phyloP scores from a whole-genome alignment of 2,113 vertebrate species.

The Corythoichthys intestinalis region DNA sequence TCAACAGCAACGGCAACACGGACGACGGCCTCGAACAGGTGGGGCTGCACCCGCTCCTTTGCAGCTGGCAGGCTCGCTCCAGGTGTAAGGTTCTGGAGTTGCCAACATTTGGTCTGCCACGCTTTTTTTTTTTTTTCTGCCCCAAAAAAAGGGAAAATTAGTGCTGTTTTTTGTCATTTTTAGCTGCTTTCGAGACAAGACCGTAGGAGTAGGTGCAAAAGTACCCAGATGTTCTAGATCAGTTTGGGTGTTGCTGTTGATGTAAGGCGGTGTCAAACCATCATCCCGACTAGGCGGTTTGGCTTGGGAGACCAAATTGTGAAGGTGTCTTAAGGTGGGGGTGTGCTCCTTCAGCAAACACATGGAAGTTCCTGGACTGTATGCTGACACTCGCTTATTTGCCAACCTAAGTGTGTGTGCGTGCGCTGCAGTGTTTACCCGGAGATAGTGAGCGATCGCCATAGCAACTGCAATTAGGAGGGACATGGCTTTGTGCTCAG shows the following conservation, averaged over 20 bases:
- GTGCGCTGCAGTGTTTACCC: conserved; percentile 29
- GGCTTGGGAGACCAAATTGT: not conserved
- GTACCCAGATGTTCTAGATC: no score
- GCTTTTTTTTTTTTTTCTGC: no score
- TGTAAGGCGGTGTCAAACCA: not conserved
- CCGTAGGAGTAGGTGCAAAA: no score
- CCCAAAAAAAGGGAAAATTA: no score
- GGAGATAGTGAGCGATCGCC: conserved; percentile 52
- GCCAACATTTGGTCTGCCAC: no score
- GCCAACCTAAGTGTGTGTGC: conserved; percentile 32
- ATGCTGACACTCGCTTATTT: conserved; percentile 49
- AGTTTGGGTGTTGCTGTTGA: no score
- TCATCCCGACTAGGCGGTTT: not conserved
- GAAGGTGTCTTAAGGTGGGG: not conserved
- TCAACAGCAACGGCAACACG: conserved; percentile 89
- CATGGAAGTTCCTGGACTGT: conserved; percentile 54
- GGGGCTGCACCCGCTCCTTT: conserved; percentile 8
- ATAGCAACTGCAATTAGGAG: conserved; percentile 58
- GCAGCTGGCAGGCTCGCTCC: not conserved
- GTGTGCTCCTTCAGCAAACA: conserved; percentile 64
- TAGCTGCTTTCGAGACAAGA: no score
- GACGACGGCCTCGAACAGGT: conserved; percentile 95
- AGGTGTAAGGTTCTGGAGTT: not conserved
- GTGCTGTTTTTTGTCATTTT: no score
- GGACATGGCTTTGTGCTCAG: conserved; percentile 53